Evolutionary conservation across 2,113 vertebrate genomes (phyloP).

Genomic region (Pyrgilauda ruficollis): DNA sequence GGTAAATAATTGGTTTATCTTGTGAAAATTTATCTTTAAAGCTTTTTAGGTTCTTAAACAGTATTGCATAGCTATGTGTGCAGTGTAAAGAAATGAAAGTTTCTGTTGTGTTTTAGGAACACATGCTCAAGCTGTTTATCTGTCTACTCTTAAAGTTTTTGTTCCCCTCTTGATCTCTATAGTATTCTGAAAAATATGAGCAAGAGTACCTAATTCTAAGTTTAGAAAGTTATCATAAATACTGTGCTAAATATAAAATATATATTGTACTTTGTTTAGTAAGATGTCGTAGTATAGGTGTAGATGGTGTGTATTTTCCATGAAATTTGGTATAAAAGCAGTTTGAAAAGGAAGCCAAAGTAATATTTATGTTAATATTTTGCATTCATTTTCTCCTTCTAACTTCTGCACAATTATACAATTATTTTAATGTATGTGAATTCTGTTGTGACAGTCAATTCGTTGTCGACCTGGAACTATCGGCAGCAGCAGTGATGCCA

Average conservation of each 20-base stretch:
- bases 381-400: not conserved
- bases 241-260: not conserved
- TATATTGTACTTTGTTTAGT: not conserved
- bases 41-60: not conserved
- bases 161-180: not conserved
- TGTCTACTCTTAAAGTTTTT: not conserved
- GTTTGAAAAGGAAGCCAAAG: not conserved
- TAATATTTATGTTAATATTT: not conserved
- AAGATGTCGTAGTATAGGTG: not conserved
- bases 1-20: conserved; percentile 71
- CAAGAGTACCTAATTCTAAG: not conserved
- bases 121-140: not conserved
- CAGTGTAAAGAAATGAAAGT: not conserved
- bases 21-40: not conserved
- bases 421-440: not conserved
- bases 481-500: conserved; percentile 63
- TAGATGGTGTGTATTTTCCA: not conserved
- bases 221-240: not conserved
- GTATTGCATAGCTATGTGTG: not conserved
- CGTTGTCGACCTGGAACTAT: conserved; percentile 76
- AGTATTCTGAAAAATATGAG: not conserved
- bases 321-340: not conserved
- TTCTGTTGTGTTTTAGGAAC: not conserved
- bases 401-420: not conserved
- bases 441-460: conserved; percentile 65